Base-by-base conservation (phyloP, 92 coral and sea anemone species). In the Virgularia gustaviana region DNA sequence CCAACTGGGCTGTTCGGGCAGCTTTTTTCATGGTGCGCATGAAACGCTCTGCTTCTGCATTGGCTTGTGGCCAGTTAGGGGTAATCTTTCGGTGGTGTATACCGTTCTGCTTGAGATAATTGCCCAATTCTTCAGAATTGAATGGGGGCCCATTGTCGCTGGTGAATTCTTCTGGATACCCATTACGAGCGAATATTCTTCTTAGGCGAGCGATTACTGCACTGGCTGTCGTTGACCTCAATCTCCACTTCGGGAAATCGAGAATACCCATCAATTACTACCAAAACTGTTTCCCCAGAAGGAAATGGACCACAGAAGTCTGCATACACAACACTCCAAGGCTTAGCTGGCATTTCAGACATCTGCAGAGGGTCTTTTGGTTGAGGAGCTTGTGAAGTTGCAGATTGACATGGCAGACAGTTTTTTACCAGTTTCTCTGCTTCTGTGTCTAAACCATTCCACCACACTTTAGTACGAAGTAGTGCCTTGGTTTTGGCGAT, bases 391-490 rank as follows among this genome's bases (percentile, higher is more conserved):
- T 56, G 49, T 36, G 77, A 44, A 28, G 58, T 65, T 1, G 53
- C 70, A 20, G 58, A 56, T 57, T 81, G 85, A 49, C 81, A 75
- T 13, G 80, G 55, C 19, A 80, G 67, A 38, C 78, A 75, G 36
- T 63, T 27, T 8, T 55, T 16, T 28, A 75, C 52, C 55, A 65
- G 51, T 29, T 38, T 39, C 45, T 83, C 83, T 2, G 73, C 77
- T 22, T 42, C 39, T 36, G 16, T 6, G 39, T 71, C 65, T 24
- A 83, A 77, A 20, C 76, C 62, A 19, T 83, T 83, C 42, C 65
- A 72, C 89, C 89, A 81, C 34, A 81, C 70, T 38, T 78, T 77
- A 16, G 56, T 49, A 13, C 86, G 24, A n/a, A 81, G 71, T 16
- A 64, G 51, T 32, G 65, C 56, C 53, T 82, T 86, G 33, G 80